Evolutionary conservation across 2,888 invertebrate genomes (phyloP).

Genomic region (Stictocephala bisonia): DNA sequence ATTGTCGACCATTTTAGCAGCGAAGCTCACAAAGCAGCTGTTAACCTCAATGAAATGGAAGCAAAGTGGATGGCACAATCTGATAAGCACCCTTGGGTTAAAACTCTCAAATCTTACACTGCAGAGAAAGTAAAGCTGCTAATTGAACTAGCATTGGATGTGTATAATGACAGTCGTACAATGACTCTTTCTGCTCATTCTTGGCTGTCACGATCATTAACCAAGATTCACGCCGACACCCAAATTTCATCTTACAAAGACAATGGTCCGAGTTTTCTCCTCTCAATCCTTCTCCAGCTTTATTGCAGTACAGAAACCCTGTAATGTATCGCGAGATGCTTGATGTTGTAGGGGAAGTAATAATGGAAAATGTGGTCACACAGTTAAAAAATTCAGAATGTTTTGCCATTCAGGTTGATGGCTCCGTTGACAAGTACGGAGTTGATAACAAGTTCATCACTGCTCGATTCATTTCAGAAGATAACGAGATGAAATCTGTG

Average conservation of each 20-base stretch:
- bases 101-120: constrained; percentile 29
- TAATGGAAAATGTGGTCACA: constrained; percentile 5
- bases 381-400: constrained; percentile 39
- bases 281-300: constrained; percentile 23
- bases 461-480: constrained; percentile 34
- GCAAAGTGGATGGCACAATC: constrained; percentile 41
- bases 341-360: too few species aligned
- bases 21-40: constrained; percentile 38
- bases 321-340: constrained; percentile 40
- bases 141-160: constrained; percentile 46
- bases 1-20: constrained; percentile 41
- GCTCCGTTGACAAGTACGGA: constrained; percentile 47
- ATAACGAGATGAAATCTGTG: constrained; percentile 33
- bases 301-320: constrained; percentile 34
- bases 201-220: constrained; percentile 46
- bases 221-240: constrained; percentile 44
- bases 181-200: constrained; percentile 44
- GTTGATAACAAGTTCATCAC: constrained; percentile 46
- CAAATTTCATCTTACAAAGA: constrained; percentile 45
- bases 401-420: constrained; percentile 46
- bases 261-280: constrained; percentile 36
- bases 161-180: constrained; percentile 43
- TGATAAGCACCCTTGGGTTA: constrained; percentile 47
- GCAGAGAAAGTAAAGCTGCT: constrained; percentile 45
- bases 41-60: constrained; percentile 33